phyloP scores from a whole-genome alignment of 2,888 invertebrate species.

The Stenichneumon culpator region DNA sequence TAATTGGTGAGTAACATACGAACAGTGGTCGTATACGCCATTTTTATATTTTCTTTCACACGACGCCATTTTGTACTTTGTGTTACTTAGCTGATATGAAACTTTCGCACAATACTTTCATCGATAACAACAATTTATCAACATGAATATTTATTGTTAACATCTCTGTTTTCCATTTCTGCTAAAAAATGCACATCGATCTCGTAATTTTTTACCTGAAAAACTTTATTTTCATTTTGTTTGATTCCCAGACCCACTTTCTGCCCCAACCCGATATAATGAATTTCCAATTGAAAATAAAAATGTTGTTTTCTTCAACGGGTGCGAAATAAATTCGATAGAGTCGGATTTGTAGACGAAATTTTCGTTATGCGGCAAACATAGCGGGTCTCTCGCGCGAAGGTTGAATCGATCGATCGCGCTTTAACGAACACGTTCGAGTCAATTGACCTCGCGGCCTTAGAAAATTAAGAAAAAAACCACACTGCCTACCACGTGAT shows the following conservation, averaged over 20 bases:
- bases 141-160: neutral
- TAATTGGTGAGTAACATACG: conserved; percentile 87
- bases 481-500: conserved; percentile 12
- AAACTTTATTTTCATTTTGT: neutral
- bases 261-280: neutral
- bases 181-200: neutral
- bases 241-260: conserved; percentile 7
- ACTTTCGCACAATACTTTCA: neutral
- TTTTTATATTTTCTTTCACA: conserved; percentile 71
- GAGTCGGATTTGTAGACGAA: neutral
- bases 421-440: conserved; percentile 37
- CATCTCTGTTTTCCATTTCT: neutral
- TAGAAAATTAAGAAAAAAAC: conserved; percentile 45
- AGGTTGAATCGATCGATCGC: conserved; percentile 66
- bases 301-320: neutral
- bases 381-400: conserved; percentile 18
- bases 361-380: conserved; percentile 3
- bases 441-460: conserved; percentile 59
- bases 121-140: conserved; percentile 1
- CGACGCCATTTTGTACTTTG: conserved; percentile 62
- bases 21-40: conserved; percentile 68
- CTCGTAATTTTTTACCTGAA: neutral
- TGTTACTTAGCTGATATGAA: conserved; percentile 8
- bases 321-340: neutral
- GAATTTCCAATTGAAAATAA: neutral